Conservation (phyloP, 2,888 invertebrate species). For the Diogma glabrata region DNA sequence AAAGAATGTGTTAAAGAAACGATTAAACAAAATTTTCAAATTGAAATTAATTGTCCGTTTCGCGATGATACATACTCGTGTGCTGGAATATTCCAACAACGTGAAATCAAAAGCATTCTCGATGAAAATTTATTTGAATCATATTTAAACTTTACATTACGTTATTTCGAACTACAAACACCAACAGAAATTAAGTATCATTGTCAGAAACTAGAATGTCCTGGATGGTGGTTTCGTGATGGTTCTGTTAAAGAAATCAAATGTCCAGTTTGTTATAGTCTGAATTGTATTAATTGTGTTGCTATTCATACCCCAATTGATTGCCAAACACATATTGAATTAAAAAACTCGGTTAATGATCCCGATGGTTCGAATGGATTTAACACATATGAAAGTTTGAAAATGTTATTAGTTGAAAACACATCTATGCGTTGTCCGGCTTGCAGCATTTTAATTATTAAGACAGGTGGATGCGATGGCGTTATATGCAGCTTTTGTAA, state of each 20-base stretch:
- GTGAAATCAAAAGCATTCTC: not conserved
- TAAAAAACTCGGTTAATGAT: too few relatives aligned
- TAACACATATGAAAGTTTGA: too few relatives aligned
- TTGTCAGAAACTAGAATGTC: not conserved
- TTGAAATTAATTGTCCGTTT: not conserved
- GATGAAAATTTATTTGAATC: too few relatives aligned
- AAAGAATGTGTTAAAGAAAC: not conserved
- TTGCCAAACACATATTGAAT: not conserved
- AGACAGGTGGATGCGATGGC: too few relatives aligned
- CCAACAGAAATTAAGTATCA: not conserved
- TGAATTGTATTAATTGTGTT: not conserved
- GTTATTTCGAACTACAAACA: not conserved
- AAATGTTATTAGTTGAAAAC: too few relatives aligned
- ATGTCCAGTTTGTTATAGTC: not conserved
- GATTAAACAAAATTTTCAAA: not conserved
- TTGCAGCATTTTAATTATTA: too few relatives aligned
- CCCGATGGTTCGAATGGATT: too few relatives aligned
- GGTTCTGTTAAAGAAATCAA: not conserved
- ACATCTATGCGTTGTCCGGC: too few relatives aligned
- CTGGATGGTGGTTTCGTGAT: not conserved
- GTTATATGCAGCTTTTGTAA: too few relatives aligned
- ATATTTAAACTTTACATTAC: too few relatives aligned
- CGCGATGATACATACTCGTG: too few relatives aligned
- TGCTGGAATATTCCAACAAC: not conserved
- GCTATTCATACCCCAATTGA: not conserved